Base-by-base conservation (phyloP, 2,797 vertebrate species). In the Melanotaenia pygmaea region DNA sequence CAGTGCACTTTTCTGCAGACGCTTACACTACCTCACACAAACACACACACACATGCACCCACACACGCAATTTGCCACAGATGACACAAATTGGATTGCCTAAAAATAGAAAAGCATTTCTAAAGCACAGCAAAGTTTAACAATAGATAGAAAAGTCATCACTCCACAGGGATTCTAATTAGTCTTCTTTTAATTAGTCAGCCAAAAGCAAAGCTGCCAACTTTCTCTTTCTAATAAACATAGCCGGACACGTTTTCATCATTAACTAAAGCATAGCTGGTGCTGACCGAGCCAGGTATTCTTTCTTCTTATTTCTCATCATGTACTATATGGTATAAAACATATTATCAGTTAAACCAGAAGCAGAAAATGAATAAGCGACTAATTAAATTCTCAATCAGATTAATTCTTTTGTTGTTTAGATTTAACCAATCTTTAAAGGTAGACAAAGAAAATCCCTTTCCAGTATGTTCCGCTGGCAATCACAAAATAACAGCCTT, bases 161-260 rank as follows among this genome's bases (percentile, higher is more conserved):
- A 47, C 51, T 54, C 53, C 14, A 56, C 53, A 56, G 53, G 26
- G 53, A 28, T 14, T 28, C 69, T 82, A 91, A 91, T 93, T 88
- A 91, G 75, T 79, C 76, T 71, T 47, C 30, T 32, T 4, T 6
- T 32, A 32, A 32, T 32, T 83, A 78, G 73, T 89, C 83, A 87
- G 80, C 89, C 88, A 90, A 83, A 80, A 83, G 77, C 68, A 83
- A 8, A 76, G 66, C 59, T 71, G 71, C 80, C 77, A 77, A 76
- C 53, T 87, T 88, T 70, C 76, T 74, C 71, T 79, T 79, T 71
- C 65, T 81, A 85, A 90, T 85, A 84, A 89, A 89, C 67, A 89
- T 89, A 88, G 76, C 58, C 56, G 77, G 60, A 76, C 24, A 77
- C 89, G 59, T 87, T 89, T 88, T 90, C 70, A 90, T 87, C 80